Base-by-base conservation (phyloP, 2,113 vertebrate genomes). In the Hyaena hyaena region DNA sequence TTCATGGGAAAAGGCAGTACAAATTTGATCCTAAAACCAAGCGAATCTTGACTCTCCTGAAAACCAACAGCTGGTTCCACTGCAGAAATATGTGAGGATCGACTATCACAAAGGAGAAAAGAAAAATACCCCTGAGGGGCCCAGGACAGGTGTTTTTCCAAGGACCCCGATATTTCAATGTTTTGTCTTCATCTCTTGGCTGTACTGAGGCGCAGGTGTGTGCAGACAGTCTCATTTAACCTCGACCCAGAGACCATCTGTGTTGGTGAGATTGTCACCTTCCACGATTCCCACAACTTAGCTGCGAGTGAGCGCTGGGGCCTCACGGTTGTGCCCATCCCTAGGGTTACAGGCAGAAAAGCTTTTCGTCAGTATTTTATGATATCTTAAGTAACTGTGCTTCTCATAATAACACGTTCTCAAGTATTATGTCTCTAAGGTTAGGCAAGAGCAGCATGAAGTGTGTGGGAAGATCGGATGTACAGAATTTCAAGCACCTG, bases 21-120 rank as follows among this genome's bases (percentile, higher is more conserved):
- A 98, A 99, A 95, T 99, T 99, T 48, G 99, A 99, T 81, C 99
- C 98, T 97, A 95, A 5, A 23, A 95, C 96, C 11, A 99, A 98
- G 97, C 99, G 98, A 96, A 98, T 99, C 87, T 97, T 97, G 1
- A 96, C 97, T 2, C 96, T 99, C 96, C 53, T 98, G 63, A 98
- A 98, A 71, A 97, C 98, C 85, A 99, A 99, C 97, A 99, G 98
- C 23, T 98, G 99, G 92, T 97, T 99, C 94, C 99, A 99, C 95
- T 99, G 99, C 93, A 98, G 98, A 98, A 4, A 43, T n/a, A 48
- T 93, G 65, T 81, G 65, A 48, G 11, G 53, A 43, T 6, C 23
- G 33, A 63, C 43, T 73, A 2, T 50, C 65, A 65, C 53, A 31
- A 35, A 88, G 21, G 73, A 93, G 74, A 9, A 55, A 21, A 63